Evolutionary conservation across 64 coral and sea anemone species (phyloP), one percentile per base, ranked within the genome.

Genomic region (Actinia equina): DNA sequence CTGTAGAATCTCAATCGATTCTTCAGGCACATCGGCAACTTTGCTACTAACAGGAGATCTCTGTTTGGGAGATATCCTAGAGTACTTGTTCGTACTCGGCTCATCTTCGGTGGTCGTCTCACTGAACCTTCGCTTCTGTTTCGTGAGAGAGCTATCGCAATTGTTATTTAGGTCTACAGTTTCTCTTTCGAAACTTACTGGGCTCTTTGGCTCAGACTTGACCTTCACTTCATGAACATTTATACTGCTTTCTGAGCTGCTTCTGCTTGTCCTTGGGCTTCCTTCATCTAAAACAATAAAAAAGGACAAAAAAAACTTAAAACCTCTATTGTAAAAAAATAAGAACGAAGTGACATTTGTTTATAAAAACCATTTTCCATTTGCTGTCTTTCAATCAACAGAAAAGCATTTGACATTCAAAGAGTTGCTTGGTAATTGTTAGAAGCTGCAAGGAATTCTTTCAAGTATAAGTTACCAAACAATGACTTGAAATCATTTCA

Each of bases 1-100:
- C 52, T 91, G 89, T 3, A 91, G 83, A 1, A 91, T 77, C 19
- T 86, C 89, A 42, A 91, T 41, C 26, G 83, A 86, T 11, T 43
- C 79, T 52, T 85, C 79, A 17, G 85, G 84, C 8, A 76, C 43
- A 44, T 86, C 89, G 42, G 89, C 80, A 23, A 77, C 57, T 54
- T 86, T 91, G 23, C 83, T 37, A 37, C 30, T 51, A 6, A 77
- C 52, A 44, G 84, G 89, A 27, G 83, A 86, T 51, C n/a, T 51
- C 23, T 51, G 53, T 49, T 82, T 57, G 10, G 80, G 12, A 19
- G 23, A 5, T 49, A 30, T 82, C 80, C 44, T 44, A 82, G 0
- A n/a, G 43, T 54, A 82, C 80, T 51, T 45, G 80, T 51, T 19
- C 44, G 7, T 23, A 57, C 44, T 82, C 69, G 69, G n/a, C 69